These are phyloP conservation scores for Cinclus cinclus DNA, from an alignment of 2,113 vertebrate genomes.

Conservation along the genomic window DNA sequence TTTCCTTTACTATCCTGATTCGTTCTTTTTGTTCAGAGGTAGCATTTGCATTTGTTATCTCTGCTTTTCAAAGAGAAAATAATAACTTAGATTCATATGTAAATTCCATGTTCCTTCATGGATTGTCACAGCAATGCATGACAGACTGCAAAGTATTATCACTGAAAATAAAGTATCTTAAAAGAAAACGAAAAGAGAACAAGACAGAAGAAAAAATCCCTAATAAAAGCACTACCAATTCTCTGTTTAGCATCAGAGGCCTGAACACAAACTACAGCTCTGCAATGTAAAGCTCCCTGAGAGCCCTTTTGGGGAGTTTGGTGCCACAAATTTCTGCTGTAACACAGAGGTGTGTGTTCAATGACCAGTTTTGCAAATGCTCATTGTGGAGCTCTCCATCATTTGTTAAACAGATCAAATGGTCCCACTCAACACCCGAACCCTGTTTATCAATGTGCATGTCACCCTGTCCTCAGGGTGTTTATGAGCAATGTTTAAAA, in stretches of 20 bases:
- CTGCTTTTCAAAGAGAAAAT: not conserved
- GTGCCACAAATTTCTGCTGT: not conserved
- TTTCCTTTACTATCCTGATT: not conserved
- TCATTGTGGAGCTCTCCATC: constrained; percentile 18
- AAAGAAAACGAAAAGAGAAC: not conserved
- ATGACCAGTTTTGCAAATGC: constrained; percentile 22
- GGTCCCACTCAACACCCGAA: not conserved
- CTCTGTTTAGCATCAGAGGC: not conserved
- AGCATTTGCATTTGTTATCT: not conserved
- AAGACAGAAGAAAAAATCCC: not conserved
- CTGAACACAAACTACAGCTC: not conserved
- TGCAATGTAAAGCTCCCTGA: not conserved
- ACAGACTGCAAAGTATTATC: not conserved
- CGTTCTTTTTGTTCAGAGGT: not conserved
- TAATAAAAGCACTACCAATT: not conserved
- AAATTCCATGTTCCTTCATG: not conserved
- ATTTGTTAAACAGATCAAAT: constrained; percentile 41
- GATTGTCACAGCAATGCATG: not conserved
- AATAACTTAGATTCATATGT: not conserved
- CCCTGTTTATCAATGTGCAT: not conserved
- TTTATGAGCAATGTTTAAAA: not conserved
- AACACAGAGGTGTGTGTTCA: not conserved
- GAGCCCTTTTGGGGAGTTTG: not conserved
- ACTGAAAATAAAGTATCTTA: not conserved
- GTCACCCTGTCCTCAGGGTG: constrained; percentile 30